phyloP scores from a whole-genome alignment of 2,888 invertebrate genomes.

The Anticlea derivata region DNA sequence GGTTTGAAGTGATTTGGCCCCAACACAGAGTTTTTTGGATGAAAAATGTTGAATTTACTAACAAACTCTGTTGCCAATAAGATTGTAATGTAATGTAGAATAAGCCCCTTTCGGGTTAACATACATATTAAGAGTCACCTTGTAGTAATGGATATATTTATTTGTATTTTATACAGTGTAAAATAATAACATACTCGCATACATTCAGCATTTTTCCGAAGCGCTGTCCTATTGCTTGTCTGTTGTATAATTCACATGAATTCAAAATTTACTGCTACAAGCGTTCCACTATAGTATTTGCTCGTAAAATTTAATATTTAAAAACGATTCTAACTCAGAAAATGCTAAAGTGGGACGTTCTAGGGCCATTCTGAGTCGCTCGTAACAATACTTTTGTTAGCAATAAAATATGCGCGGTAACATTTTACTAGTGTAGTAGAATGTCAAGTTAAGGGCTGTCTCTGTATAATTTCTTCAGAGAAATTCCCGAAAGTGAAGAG shows the following conservation, averaged over 20 bases:
- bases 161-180: too few relatives aligned
- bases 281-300: constrained; percentile 27
- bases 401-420: constrained; percentile 19
- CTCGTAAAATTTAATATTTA: constrained; percentile 47
- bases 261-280: constrained; percentile 41
- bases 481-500: background rate
- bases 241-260: constrained; percentile 42
- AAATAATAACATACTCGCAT: background rate
- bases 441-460: background rate
- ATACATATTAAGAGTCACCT: too few relatives aligned
- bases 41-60: too few relatives aligned
- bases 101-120: too few relatives aligned
- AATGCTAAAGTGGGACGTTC: constrained; percentile 23
- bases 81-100: too few relatives aligned
- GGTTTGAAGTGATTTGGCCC: too few relatives aligned
- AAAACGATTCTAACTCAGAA: constrained; percentile 28
- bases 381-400: constrained; percentile 19
- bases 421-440: constrained; percentile 6
- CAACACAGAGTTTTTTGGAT: too few relatives aligned
- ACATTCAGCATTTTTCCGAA: constrained; percentile 1
- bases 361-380: constrained; percentile 23
- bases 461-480: background rate
- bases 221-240: background rate
- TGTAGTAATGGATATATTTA: too few relatives aligned
- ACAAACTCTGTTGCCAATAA: too few relatives aligned